Evolutionary conservation across 2,113 vertebrate species (phyloP), one percentile per base, ranked within the genome.

Genomic region (Archilochus colubris): DNA sequence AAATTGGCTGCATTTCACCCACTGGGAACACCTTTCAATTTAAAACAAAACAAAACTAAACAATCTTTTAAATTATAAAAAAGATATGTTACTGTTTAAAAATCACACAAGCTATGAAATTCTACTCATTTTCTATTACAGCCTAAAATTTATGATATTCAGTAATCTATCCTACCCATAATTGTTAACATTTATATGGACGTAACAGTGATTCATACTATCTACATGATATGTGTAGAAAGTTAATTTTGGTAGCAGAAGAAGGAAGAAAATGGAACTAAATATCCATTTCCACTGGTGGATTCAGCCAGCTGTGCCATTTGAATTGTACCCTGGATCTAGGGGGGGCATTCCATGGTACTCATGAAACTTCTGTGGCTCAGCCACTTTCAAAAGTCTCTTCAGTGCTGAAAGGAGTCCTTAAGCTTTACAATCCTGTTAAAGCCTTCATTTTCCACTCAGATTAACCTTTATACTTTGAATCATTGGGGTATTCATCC

Each of bases 391-490:
- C 79, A 91, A 82, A 94, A 93, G 68, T 94, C 89, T 94, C 85
- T 88, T 96, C 89, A 86, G 87, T 46, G 50, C 78, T 94, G 70
- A 96, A 96, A 94, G 61, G 85, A 95, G 76, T 91, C 95, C 82
- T 94, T 94, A 96, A 95, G 80, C 95, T 95, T 96, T 96, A 96
- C 88, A 95, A 93, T 95, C 86, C 90, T 91, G 83, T 96, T 96
- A 97, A 96, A 95, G 86, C 80, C 83, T 94, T 96, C 83, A 92
- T 95, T 96, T 96, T 96, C 92, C 93, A 94, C 90, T 94, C 95
- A 96, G 92, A 95, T 96, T 96, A 96, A 95, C 95, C 94, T 96
- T 95, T 95, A 94, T 97, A 76, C 80, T 82, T 94, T 88, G 83
- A 93, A 86, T 93, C 85, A 93, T 82, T 68, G 79, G 73, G 59